phyloP scores from a whole-genome alignment of 37 sponge, comb jelly and placozoan genomes.

The Aplysina aerophoba region DNA sequence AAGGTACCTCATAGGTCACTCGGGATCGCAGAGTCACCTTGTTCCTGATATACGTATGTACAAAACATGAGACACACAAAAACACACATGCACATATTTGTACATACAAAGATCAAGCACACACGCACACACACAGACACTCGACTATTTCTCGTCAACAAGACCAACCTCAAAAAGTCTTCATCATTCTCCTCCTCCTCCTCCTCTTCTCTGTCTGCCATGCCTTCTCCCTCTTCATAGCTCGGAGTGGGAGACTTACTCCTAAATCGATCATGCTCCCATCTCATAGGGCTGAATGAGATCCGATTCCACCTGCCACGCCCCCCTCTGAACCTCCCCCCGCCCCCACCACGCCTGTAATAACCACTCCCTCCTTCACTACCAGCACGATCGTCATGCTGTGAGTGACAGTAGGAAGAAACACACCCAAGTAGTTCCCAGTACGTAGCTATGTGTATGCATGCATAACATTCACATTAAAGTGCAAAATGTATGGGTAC shows the following conservation, averaged over 20 bases:
- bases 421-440: background rate
- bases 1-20: background rate
- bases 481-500: no score
- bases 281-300: slow-evolving; percentile 3
- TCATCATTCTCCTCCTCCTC: no score
- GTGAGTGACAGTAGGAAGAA: background rate
- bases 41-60: no score
- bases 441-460: background rate
- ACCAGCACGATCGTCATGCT: slow-evolving; percentile 23
- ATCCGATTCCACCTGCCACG: background rate
- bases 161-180: background rate
- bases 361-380: background rate
- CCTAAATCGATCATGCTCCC: slow-evolving; percentile 9
- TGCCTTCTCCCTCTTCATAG: background rate
- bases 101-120: background rate
- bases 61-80: background rate
- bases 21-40: no score
- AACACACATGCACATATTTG: background rate
- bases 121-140: background rate
- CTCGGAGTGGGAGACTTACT: background rate
- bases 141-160: no score
- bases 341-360: background rate
- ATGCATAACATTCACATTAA: no score
- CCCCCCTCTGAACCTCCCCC: slow-evolving; percentile 13
- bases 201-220: no score